Evolutionary conservation across 2,888 invertebrate genomes (phyloP).

Genomic region (Ophonus ardosiacus): DNA sequence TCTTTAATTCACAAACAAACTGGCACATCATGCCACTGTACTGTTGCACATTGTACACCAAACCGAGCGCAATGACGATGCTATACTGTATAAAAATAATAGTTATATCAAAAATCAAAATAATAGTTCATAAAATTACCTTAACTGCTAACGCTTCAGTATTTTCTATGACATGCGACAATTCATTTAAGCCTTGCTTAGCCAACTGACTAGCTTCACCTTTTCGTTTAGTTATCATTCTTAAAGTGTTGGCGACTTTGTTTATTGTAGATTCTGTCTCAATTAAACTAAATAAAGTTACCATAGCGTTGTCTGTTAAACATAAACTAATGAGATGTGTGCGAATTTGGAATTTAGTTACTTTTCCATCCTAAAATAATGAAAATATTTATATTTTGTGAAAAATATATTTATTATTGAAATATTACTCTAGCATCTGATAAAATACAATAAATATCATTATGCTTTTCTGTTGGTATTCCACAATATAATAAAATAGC

Average conservation of each 20-base stretch:
- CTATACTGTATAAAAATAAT: conserved; percentile 77
- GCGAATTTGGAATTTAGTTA: conserved; percentile 84
- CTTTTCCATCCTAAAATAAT: conserved; percentile 78
- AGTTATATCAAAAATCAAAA: neutral
- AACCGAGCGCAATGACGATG: conserved; percentile 79
- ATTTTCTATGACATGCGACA: conserved; percentile 85
- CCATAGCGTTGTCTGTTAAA: conserved; percentile 83
- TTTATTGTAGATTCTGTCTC: conserved; percentile 82
- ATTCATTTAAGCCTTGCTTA: conserved; percentile 84
- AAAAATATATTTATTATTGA: conserved; percentile 58
- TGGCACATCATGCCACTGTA: conserved; percentile 85
- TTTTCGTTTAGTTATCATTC: conserved; percentile 82
- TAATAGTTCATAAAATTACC: conserved; percentile 75
- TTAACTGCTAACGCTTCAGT: conserved; percentile 87
- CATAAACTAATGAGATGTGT: conserved; percentile 83
- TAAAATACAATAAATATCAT: conserved; percentile 76
- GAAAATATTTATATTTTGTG: conserved; percentile 15
- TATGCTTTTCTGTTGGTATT: conserved; percentile 83
- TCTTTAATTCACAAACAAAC: conserved; percentile 80
- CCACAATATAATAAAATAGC: conserved; percentile 89
- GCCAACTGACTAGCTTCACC: conserved; percentile 83
- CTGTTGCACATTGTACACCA: conserved; percentile 80
- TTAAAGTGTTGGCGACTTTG: conserved; percentile 81
- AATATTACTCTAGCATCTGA: conserved; percentile 75
- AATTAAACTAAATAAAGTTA: conserved; percentile 81